Base-by-base conservation (phyloP, 2,113 vertebrate species). In the Marmota monax region DNA sequence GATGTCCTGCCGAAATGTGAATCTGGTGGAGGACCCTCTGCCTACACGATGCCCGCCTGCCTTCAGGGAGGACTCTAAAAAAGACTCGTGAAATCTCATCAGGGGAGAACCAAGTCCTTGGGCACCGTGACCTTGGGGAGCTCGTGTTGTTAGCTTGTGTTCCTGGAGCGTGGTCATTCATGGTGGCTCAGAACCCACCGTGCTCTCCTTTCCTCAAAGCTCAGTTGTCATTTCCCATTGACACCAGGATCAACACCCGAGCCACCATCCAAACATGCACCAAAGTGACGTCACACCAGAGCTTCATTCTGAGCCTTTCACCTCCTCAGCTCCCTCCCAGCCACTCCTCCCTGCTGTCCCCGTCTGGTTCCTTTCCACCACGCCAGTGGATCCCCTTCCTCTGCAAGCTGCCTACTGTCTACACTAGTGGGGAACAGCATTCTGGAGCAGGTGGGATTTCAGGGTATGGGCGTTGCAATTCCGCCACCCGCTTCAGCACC, bases 371-470 rank as follows among this genome's bases (percentile, higher is more conserved):
- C 65, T 56, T 23, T 11, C 25, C 17, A 0, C 6, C 29, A 22
- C 14, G 37, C 12, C 48, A 7, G 10, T n/a, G 8, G 12, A 8
- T 20, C 37, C 48, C 32, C 22, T 1, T 11, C 69, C 4, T 2
- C 0, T 1, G 27, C 18, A 17, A 70, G n/a, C 32, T 27, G 23
- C 1, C 45, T 45, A 9, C 45, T 45, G 45, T 45, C 45, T 45
- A 45, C 45, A 45, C 45, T 45, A 0, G 45, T 6, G 22, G 23
- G 65, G 11, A 0, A 25, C 8, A 27, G 22, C 22, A 7, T 51
- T 63, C 5, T 0, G 13, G 1, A 1, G 2, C 4, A 51, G 48
- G 48, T 13, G 9, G 48, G 11, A 18, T 4, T 22, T 4, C 1
- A 0, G 9, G 45, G 67, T 20, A 7, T 56, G 29, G 29, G 45